phyloP scores from a whole-genome alignment of 2,888 invertebrate species.

The Apamea crenata region DNA sequence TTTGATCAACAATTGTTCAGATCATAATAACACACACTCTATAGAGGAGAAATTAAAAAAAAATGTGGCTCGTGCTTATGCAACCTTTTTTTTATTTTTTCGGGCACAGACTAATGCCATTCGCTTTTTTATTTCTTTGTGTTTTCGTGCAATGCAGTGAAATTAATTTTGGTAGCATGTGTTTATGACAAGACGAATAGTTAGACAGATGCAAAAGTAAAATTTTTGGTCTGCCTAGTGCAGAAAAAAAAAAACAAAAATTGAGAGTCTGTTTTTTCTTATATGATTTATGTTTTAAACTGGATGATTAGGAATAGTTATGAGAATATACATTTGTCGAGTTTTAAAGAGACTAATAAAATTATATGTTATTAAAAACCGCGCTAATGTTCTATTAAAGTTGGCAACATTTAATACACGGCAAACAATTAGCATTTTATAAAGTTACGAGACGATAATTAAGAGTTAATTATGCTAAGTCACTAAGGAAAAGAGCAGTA shows the following conservation, averaged over 20 bases:
- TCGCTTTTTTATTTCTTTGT: conserved; percentile 78
- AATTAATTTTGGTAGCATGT: conserved; percentile 85
- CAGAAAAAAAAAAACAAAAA: conserved; percentile 56
- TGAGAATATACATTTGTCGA: neutral
- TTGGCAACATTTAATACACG: conserved; percentile 8
- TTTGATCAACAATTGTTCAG: conserved; percentile 87
- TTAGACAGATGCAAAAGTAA: conserved; percentile 75
- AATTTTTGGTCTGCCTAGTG: conserved; percentile 60
- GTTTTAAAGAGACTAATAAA: neutral
- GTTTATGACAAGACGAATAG: conserved; percentile 78
- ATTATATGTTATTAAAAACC: conserved; percentile 8
- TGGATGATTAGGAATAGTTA: conserved; percentile 4
- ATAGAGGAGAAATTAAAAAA: conserved; percentile 78
- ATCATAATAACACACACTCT: conserved; percentile 78
- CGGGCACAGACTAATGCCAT: conserved; percentile 75
- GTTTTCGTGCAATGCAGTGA: conserved; percentile 80
- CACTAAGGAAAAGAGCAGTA: conserved; percentile 15
- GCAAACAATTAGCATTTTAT: conserved; percentile 30
- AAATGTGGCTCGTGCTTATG: conserved; percentile 86
- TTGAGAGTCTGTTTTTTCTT: conserved; percentile 33
- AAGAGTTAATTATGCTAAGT: conserved; percentile 39
- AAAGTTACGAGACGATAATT: conserved; percentile 27
- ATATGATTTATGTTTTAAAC: conserved; percentile 15
- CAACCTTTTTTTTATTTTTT: conserved; percentile 85
- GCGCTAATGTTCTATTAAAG: conserved; percentile 19